Evolutionary conservation across 2,113 vertebrate genomes (phyloP).

Genomic region (Gambusia affinis): DNA sequence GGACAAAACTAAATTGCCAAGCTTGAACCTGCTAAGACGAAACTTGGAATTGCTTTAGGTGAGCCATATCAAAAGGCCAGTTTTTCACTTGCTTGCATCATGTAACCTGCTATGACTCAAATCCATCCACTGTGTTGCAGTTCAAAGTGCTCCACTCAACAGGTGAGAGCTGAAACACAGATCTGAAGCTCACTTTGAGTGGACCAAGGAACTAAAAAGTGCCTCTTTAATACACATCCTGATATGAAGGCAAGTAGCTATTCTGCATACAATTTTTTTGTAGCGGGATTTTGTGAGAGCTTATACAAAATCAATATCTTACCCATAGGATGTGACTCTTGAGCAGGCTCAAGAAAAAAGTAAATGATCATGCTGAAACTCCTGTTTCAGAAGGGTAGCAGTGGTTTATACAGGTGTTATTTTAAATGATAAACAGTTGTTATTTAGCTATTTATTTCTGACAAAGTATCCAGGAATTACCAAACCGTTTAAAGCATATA

Average conservation of each 20-base stretch:
- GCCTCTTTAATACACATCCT: not conserved
- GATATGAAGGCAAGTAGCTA: not conserved
- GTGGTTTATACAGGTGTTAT: no score
- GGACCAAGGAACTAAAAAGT: not conserved
- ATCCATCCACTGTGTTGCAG: slow-evolving; percentile 35
- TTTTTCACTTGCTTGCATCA: slow-evolving; percentile 20
- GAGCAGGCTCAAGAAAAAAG: no score
- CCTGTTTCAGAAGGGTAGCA: no score
- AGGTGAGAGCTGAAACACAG: slow-evolving; percentile 29
- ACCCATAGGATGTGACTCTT: no score
- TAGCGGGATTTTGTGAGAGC: no score
- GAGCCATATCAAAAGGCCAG: slow-evolving; percentile 52
- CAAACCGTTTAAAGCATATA: no score
- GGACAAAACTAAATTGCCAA: not conserved
- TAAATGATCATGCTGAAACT: no score
- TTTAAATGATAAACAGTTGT: no score
- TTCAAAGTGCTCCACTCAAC: slow-evolving; percentile 36
- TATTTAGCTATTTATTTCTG: no score
- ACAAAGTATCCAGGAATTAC: no score
- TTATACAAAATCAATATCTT: no score
- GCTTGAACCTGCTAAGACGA: not conserved
- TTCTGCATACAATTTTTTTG: no score
- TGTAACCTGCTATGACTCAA: slow-evolving; percentile 51
- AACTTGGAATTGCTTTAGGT: slow-evolving; percentile 35
- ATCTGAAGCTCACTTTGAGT: not conserved